Percentiles rank a stretch among this genome's conserved stretches.
Conservation (phyloP, 2,888 invertebrate species). For the Coelogynopora nodosa region DNA sequence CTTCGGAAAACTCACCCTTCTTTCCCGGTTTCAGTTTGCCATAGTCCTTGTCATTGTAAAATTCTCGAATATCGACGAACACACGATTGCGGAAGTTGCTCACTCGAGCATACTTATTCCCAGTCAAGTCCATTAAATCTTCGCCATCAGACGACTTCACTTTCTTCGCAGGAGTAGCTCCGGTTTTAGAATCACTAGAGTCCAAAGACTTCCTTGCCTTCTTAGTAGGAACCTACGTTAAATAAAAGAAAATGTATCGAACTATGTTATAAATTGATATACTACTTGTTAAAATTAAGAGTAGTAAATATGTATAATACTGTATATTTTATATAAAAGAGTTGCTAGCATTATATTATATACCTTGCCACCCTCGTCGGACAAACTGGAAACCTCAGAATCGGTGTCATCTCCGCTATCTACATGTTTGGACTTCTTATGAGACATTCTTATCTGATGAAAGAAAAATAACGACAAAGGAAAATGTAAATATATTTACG, state of each 20-base stretch:
- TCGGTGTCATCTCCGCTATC: too few relatives aligned
- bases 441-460: too few relatives aligned
- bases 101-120: conserved; percentile 49
- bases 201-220: background rate
- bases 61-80: conserved; percentile 52
- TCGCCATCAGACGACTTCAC: background rate
- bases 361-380: too few relatives aligned
- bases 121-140: conserved; percentile 42
- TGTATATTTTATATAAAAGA: too few relatives aligned
- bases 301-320: too few relatives aligned
- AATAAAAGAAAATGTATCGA: background rate
- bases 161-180: background rate
- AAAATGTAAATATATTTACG: too few relatives aligned
- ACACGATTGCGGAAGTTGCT: conserved; percentile 50
- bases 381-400: too few relatives aligned
- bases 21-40: conserved; percentile 52
- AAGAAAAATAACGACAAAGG: too few relatives aligned
- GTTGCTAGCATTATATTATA: too few relatives aligned
- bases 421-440: too few relatives aligned
- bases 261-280: too few relatives aligned
- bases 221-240: background rate
- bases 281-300: too few relatives aligned
- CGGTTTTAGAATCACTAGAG: background rate
- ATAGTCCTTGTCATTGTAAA: conserved; percentile 51
- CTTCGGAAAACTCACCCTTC: conserved; percentile 51